Evolutionary conservation across 2,888 invertebrate species (phyloP).

Genomic region (Hypena proboscidalis): DNA sequence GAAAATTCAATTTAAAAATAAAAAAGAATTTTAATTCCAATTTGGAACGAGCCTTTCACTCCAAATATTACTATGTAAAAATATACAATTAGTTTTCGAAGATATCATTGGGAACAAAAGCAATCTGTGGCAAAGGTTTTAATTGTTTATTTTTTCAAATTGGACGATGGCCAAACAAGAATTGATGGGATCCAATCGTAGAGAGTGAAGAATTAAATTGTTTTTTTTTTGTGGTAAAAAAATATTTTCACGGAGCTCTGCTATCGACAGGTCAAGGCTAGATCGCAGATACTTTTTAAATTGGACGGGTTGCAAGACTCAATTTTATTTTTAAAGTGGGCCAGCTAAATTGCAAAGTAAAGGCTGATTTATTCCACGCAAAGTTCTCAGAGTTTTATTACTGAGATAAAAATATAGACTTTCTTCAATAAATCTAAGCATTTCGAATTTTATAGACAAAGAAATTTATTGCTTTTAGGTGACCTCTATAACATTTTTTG

Average conservation of each 20-base stretch:
- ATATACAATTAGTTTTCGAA: conserved; percentile 46
- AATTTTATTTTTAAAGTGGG: conserved; percentile 5
- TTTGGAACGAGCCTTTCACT: conserved; percentile 19
- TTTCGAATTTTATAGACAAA: too few species aligned
- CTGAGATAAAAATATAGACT: neutral
- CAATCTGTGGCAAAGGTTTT: conserved; percentile 16
- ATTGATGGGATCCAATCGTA: conserved; percentile 17
- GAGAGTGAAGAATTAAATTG: conserved; percentile 26
- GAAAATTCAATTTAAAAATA: conserved; percentile 23
- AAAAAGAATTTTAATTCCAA: conserved; percentile 16
- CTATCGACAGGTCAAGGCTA: conserved; percentile 27
- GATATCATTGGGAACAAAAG: conserved; percentile 32
- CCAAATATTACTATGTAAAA: conserved; percentile 44
- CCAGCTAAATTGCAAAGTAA: neutral
- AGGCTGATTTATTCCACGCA: neutral
- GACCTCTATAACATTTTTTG: too few species aligned
- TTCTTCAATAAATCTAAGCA: too few species aligned
- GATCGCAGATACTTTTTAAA: conserved; percentile 18
- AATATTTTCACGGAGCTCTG: conserved; percentile 16
- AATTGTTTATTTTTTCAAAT: conserved; percentile 42
- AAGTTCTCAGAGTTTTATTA: neutral
- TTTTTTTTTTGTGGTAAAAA: conserved; percentile 24
- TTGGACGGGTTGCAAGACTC: conserved; percentile 7
- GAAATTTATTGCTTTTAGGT: too few species aligned
- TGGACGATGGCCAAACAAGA: conserved; percentile 37